A percentile compares a stretch with the other conserved stretches of the same genome.
Evolutionary conservation across 1,140 invertebrate genomes (phyloP).

Genomic region (Aporrectodea caliginosa): DNA sequence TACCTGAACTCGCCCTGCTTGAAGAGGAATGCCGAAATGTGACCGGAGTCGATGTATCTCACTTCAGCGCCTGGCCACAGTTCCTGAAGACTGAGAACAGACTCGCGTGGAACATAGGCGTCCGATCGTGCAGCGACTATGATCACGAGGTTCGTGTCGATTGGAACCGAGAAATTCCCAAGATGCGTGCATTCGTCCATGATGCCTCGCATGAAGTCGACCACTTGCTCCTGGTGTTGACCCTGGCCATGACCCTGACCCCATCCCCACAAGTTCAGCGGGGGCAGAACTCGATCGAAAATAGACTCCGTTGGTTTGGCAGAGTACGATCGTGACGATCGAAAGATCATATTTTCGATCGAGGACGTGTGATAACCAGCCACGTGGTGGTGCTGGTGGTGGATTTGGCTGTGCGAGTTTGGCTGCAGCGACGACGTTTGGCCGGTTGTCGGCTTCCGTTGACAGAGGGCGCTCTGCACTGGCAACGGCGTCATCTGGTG

Average conservation of each 20-base stretch:
- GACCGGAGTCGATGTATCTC: conserved; percentile 77
- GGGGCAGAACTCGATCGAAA: too few relatives aligned
- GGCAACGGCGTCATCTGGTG: too few relatives aligned
- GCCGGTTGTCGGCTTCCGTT: too few relatives aligned
- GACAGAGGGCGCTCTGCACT: too few relatives aligned
- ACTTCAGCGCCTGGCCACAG: conserved; percentile 89
- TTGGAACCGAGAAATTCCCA: conserved; percentile 77
- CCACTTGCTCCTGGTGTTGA: conserved; percentile 32
- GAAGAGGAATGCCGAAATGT: conserved; percentile 82
- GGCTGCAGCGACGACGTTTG: conserved; percentile 19
- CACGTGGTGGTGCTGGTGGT: too few relatives aligned
- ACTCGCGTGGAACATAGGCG: conserved; percentile 84
- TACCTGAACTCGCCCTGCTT: conserved; percentile 83
- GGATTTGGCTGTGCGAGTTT: not conserved
- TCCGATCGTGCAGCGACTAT: conserved; percentile 64
- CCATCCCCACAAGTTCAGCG: too few relatives aligned
- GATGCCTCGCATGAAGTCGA: conserved; percentile 93
- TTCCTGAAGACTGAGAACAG: conserved; percentile 73
- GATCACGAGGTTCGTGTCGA: conserved; percentile 65
- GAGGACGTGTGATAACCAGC: too few relatives aligned
- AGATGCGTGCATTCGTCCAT: conserved; percentile 99
- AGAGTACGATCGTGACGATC: too few relatives aligned
- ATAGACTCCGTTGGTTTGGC: too few relatives aligned
- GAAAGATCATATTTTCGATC: too few relatives aligned
- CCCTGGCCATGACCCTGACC: too few relatives aligned